A percentile compares a stretch with the other conserved stretches of the same genome.
phyloP scores from a whole-genome alignment of 2,797 vertebrate genomes.

The Malurus splendens region DNA sequence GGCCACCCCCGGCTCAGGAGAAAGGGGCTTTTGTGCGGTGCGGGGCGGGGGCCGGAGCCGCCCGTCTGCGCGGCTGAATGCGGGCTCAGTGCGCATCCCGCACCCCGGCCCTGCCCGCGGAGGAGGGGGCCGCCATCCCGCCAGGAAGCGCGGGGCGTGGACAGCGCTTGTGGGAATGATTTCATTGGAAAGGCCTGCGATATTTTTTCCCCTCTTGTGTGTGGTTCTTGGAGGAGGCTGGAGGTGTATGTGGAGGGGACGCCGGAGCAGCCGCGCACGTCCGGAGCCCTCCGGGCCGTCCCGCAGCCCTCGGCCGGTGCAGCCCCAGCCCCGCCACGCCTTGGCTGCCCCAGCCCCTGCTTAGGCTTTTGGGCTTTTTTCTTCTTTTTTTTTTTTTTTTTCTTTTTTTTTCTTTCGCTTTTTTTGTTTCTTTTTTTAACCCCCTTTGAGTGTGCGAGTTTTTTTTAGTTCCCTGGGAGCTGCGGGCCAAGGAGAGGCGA shows the following conservation, averaged over 20 bases:
- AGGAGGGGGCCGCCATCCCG: conserved; percentile 69
- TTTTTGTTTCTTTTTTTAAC: neutral
- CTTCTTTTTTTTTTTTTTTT: neutral
- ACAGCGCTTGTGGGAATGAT: conserved; percentile 89
- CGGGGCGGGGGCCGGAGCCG: conserved; percentile 61
- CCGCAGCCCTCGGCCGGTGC: neutral
- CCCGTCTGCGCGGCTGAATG: conserved; percentile 86
- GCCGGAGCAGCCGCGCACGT: conserved; percentile 56
- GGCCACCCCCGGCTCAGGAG: conserved; percentile 71
- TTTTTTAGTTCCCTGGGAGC: neutral
- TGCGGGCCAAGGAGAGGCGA: neutral
- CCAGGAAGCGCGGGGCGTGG: conserved; percentile 86
- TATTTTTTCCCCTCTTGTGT: conserved; percentile 78
- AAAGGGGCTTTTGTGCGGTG: conserved; percentile 93
- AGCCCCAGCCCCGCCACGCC: neutral
- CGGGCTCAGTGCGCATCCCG: conserved; percentile 87
- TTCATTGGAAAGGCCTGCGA: conserved; percentile 92
- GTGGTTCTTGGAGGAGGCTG: conserved; percentile 89
- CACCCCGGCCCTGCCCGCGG: conserved; percentile 65
- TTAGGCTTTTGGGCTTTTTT: neutral
- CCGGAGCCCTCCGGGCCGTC: neutral
- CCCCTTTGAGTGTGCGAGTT: neutral
- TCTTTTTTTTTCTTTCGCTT: too few relatives aligned
- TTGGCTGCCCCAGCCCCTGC: neutral
- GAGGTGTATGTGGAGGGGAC: conserved; percentile 70